Base-by-base conservation (phyloP, 2,113 vertebrate genomes). In the Tautogolabrus adspersus region DNA sequence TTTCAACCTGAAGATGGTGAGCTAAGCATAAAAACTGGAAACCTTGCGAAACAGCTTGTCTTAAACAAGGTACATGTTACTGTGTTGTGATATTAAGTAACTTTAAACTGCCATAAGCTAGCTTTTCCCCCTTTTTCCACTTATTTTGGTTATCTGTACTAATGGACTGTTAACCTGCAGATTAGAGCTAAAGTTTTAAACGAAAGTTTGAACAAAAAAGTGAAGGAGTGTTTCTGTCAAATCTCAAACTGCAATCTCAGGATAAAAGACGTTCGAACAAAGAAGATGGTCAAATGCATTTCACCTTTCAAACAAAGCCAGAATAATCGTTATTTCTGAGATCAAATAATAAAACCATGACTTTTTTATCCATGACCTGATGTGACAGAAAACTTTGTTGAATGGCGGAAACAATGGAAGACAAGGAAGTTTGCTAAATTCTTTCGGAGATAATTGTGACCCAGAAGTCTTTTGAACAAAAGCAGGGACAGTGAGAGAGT, bases 401-500 rank as follows among this genome's bases (percentile, higher is more conserved):
- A 78, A 68, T 42, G 40, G 68, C 51, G 56, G 61, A 58, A 75
- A 56, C 44, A 84, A 78, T 81, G 16, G 18, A 12, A 74, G 51
- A 40, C 22, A 23, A 23, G 13, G 51, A 70, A 69, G 64, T 76
- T 61, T 37, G 26, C 22, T 64, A 70, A 56, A 63, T 19, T 64
- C n/a, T 79, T 70, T 47, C 38, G 67, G 60, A 66, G 75, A 80
- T 71, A 75, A 79, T n/a, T 65, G 46, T 47, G 75, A 86, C 75
- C 69, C 64, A 42, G 15, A 86, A 81, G 73, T 78, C 46, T 78
- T 79, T 57, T 62, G n/a, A 80, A 66, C 76, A 83, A 81, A 75
- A 34, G 47, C 10, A 11, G 19, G 52, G 64, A 75, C 15, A 71
- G 54, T 8, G 46, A 52, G 57, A 13, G 26, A 44, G 66, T 19